phyloP scores from a whole-genome alignment of 2,113 vertebrate species.

The Puma concolor region DNA sequence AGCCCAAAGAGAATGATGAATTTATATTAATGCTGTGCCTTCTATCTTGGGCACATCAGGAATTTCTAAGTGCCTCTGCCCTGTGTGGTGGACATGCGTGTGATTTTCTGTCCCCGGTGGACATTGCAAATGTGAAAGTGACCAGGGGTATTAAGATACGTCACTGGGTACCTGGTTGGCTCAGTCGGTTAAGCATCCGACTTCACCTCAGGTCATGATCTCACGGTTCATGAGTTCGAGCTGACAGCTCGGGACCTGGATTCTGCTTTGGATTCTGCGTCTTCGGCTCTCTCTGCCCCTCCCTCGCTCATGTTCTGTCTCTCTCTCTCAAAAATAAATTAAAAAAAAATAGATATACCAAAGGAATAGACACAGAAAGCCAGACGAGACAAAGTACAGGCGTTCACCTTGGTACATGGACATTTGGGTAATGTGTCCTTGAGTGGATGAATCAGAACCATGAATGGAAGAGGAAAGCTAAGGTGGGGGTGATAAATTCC shows the following conservation, averaged over 20 bases:
- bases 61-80: neutral
- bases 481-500: neutral
- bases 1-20: neutral
- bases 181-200: no score
- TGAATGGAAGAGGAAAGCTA: neutral
- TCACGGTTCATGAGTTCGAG: no score
- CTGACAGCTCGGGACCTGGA: no score
- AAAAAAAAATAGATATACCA: neutral
- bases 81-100: neutral
- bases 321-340: no score
- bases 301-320: no score
- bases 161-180: no score
- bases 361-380: neutral
- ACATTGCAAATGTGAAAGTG: neutral
- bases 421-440: neutral
- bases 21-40: neutral
- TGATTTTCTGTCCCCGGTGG: neutral
- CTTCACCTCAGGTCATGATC: no score
- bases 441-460: neutral
- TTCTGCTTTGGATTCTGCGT: no score
- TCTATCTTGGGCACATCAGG: neutral
- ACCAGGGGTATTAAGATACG: neutral
- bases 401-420: neutral
- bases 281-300: no score
- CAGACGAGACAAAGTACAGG: neutral